These are phyloP conservation scores for Scaptodrosophila lebanonensis DNA, from an alignment of 1,140 invertebrate species.

Conservation along the genomic window DNA sequence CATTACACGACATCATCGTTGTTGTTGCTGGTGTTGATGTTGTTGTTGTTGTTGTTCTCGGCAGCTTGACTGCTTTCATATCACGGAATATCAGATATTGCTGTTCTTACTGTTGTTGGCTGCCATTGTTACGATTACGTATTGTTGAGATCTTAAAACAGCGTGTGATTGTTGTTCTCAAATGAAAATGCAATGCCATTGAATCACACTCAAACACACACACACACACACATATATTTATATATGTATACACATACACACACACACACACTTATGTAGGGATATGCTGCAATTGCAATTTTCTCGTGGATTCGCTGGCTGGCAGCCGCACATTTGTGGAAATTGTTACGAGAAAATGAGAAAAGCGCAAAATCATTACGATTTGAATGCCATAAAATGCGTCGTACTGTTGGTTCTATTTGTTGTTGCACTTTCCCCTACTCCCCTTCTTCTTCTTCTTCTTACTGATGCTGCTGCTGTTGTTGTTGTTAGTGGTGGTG, in stretches of 20 bases:
- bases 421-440: conserved; percentile 16
- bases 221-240: conserved; percentile 2
- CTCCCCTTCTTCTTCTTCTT: too few relatives aligned
- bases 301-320: conserved; percentile 36
- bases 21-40: background rate
- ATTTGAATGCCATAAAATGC: conserved; percentile 60
- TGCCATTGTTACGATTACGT: too few relatives aligned
- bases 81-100: too few relatives aligned
- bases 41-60: background rate
- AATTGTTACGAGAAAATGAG: conserved; percentile 45
- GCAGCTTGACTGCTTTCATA: too few relatives aligned
- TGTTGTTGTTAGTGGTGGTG: too few relatives aligned
- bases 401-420: conserved; percentile 21
- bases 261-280: background rate
- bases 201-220: conserved; percentile 21
- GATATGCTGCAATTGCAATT: conserved; percentile 36
- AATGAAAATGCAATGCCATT: conserved; percentile 30
- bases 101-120: too few relatives aligned
- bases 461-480: too few relatives aligned
- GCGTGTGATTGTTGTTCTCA: background rate
- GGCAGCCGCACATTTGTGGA: conserved; percentile 43
- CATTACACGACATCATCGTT: conserved; percentile 24
- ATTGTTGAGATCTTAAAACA: too few relatives aligned
- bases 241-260: background rate
- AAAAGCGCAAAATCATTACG: conserved; percentile 54